These are phyloP conservation scores for Diacarnus erythraeanus DNA, from an alignment of 37 sponge, comb jelly and placozoan species.

Conservation along the genomic window DNA sequence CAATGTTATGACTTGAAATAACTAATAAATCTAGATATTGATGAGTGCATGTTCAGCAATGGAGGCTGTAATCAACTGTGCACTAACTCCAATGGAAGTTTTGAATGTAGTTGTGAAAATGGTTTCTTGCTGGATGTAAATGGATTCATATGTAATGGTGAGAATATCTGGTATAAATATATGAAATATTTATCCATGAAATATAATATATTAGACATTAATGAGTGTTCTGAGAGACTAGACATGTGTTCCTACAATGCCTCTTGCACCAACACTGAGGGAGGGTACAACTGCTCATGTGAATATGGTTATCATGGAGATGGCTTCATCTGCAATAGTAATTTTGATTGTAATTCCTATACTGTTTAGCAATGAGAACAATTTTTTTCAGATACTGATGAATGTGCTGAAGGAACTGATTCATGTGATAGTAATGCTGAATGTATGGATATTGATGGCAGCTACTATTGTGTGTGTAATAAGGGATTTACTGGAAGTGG, in stretches of 20 bases:
- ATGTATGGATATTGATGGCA: background rate
- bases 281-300: too few species aligned
- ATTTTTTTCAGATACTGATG: constrained; percentile 14
- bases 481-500: constrained; percentile 17
- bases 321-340: too few species aligned
- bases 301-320: too few species aligned
- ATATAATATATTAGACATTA: too few species aligned
- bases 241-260: too few species aligned
- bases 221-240: too few species aligned
- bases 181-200: too few species aligned
- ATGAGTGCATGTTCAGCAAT: constrained; percentile 15
- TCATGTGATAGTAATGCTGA: constrained; percentile 1
- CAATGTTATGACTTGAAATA: too few species aligned
- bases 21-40: constrained; percentile 26
- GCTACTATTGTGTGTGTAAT: background rate
- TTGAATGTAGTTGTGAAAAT: background rate
- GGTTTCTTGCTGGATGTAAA: constrained; percentile 6
- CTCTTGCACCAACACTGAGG: too few species aligned
- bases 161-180: too few species aligned
- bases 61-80: constrained; percentile 28
- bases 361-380: too few species aligned
- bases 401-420: constrained; percentile 5
- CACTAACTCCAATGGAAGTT: constrained; percentile 42
- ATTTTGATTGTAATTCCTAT: too few species aligned
- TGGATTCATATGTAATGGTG: background rate